A percentile compares a stretch with the other conserved stretches of the same genome.
Evolutionary conservation across 2,113 vertebrate species (phyloP).

Genomic region (Lanius collurio): DNA sequence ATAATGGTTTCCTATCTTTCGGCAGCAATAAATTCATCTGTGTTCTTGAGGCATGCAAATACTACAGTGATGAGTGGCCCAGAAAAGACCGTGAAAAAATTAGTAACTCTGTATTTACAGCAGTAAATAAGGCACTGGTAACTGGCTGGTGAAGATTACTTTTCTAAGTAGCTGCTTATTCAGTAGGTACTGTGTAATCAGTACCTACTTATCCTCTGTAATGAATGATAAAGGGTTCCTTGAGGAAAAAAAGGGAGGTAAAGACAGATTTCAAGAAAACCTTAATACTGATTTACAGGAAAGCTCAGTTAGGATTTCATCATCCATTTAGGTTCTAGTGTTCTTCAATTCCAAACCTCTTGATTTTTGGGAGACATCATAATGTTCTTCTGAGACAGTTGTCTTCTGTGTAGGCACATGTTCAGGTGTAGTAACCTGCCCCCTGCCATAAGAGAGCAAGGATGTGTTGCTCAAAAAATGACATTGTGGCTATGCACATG

Average conservation of each 20-base stretch:
- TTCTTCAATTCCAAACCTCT: background rate
- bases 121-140: slow-evolving; percentile 40
- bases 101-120: slow-evolving; percentile 42
- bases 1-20: slow-evolving; percentile 38
- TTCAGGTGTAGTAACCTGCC: background rate
- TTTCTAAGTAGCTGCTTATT: slow-evolving; percentile 43
- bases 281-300: background rate
- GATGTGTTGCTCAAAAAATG: background rate
- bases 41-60: slow-evolving; percentile 46
- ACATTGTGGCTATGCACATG: background rate
- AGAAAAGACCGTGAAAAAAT: slow-evolving; percentile 17
- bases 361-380: background rate
- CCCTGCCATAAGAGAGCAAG: background rate
- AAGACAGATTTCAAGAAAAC: background rate
- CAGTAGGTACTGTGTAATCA: slow-evolving; percentile 38
- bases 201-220: background rate
- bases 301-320: background rate
- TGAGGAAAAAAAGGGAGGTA: background rate
- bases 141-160: slow-evolving; percentile 39
- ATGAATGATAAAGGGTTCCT: background rate
- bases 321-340: background rate
- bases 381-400: background rate
- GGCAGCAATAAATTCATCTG: background rate
- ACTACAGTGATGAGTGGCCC: slow-evolving; percentile 21
- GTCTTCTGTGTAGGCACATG: background rate